These are phyloP conservation scores for Apis florea DNA, from an alignment of 1,140 invertebrate species.

Conservation along the genomic window DNA sequence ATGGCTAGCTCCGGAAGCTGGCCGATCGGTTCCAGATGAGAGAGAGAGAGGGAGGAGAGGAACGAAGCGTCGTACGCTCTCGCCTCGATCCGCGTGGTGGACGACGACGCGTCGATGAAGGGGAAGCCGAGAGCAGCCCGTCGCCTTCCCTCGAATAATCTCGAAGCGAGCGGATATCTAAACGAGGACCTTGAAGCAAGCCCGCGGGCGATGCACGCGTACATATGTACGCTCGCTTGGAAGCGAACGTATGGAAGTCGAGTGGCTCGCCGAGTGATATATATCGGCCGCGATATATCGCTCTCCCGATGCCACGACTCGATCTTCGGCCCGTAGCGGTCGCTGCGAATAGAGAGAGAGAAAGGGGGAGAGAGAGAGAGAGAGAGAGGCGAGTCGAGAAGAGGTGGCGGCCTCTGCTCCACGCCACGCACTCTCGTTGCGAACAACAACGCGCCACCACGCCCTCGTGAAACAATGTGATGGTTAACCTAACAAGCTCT, in stretches of 20 bases:
- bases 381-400: neutral
- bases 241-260: constrained; percentile 49
- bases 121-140: neutral
- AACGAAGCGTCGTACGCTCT: no score
- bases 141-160: constrained; percentile 59
- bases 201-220: constrained; percentile 52
- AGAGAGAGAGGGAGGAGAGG: neutral
- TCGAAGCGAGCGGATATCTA: constrained; percentile 60
- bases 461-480: constrained; percentile 69
- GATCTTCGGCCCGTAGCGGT: constrained; percentile 46
- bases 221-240: constrained; percentile 35
- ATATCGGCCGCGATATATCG: constrained; percentile 65
- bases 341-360: constrained; percentile 15
- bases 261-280: constrained; percentile 56
- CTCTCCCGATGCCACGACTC: constrained; percentile 53
- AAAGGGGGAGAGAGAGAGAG: constrained; percentile 23
- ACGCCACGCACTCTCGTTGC: constrained; percentile 46
- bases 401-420: constrained; percentile 2
- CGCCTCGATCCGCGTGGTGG: no score
- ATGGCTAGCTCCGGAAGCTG: constrained; percentile 59
- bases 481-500: constrained; percentile 71
- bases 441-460: constrained; percentile 53
- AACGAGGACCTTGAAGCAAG: constrained; percentile 60
- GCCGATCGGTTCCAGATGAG: constrained; percentile 46
- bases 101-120: neutral